These are phyloP conservation scores for Steinernema hermaphroditum DNA, from an alignment of 2,888 invertebrate genomes.

Conservation along the genomic window DNA sequence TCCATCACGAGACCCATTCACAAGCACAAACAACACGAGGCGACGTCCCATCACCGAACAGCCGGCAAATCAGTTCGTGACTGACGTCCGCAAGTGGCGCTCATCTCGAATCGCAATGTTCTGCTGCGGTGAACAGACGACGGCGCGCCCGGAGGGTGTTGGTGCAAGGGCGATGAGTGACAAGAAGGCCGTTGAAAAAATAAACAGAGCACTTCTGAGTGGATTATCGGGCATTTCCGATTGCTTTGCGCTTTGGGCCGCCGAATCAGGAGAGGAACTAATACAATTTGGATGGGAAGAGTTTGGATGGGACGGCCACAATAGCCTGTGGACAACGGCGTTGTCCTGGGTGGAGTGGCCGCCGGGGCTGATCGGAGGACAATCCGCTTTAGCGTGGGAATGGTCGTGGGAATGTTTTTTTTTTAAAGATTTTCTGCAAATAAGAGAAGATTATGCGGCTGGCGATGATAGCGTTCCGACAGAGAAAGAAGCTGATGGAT, in stretches of 20 bases:
- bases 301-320: background rate
- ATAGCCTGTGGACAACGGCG: background rate
- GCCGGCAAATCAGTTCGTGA: background rate
- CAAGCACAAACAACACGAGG: too few species aligned
- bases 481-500: too few species aligned
- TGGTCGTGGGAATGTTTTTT: background rate
- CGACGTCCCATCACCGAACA: too few species aligned
- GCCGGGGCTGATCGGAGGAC: background rate
- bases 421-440: background rate
- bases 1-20: too few species aligned
- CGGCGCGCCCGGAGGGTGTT: slow-evolving; percentile 3
- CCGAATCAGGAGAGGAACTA: background rate
- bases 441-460: background rate
- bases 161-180: slow-evolving; percentile 9
- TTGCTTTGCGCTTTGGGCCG: background rate
- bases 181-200: background rate
- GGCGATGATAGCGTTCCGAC: too few species aligned
- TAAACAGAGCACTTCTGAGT: background rate
- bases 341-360: background rate
- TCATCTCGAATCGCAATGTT: slow-evolving; percentile 12
- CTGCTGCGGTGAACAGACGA: slow-evolving; percentile 3
- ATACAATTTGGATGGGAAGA: background rate
- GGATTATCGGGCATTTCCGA: background rate
- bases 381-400: background rate
- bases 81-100: background rate